These are phyloP conservation scores for Micrastur ruficollis DNA, from an alignment of 2,797 vertebrate species.

Conservation along the genomic window DNA sequence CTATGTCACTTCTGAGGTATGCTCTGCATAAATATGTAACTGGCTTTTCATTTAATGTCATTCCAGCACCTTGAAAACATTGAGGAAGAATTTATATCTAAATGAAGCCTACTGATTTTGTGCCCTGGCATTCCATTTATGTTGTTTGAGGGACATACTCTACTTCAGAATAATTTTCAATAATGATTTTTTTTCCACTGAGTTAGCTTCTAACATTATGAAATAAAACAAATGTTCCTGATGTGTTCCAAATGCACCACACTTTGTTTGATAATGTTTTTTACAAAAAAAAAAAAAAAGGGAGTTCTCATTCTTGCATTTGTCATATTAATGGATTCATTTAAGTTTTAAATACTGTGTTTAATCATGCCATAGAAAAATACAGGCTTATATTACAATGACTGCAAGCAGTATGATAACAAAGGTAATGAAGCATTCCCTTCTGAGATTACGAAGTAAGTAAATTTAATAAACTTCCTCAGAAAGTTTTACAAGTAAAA, in stretches of 20 bases:
- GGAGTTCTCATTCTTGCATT: not conserved
- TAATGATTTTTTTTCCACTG: constrained; percentile 8
- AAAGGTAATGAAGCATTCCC: not conserved
- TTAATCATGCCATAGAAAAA: not conserved
- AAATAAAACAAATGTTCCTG: constrained; percentile 1
- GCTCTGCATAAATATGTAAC: not conserved
- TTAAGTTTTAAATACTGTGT: not conserved
- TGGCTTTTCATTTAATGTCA: not conserved
- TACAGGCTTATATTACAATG: not conserved
- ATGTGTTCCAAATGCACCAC: not conserved
- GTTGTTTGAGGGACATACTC: not conserved
- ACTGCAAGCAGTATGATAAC: not conserved
- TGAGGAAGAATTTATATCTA: not conserved
- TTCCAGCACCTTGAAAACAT: not conserved
- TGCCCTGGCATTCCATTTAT: not conserved
- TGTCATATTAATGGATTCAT: not conserved
- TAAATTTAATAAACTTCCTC: not conserved
- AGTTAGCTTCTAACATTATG: not conserved
- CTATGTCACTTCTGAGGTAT: not conserved
- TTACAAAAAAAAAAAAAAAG: not conserved
- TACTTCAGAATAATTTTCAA: not conserved
- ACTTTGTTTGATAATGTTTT: not conserved
- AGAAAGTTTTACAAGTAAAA: not conserved
- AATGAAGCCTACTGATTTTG: not conserved
- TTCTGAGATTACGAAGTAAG: not conserved